Base-by-base conservation (phyloP, 2,113 vertebrate species). In the Cavia aperea region DNA sequence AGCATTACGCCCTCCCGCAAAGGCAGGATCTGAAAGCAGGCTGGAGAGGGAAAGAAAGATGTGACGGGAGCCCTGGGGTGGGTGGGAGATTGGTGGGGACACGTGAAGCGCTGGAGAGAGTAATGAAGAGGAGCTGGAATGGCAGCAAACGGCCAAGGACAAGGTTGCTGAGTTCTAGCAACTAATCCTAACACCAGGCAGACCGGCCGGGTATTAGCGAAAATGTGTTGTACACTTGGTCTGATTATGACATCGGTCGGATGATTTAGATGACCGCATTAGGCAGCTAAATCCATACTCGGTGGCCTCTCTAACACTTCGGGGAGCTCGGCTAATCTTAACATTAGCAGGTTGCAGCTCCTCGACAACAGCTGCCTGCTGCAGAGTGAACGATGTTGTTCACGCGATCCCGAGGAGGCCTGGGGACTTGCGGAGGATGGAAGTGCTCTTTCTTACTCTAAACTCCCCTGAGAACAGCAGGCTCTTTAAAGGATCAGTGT, bases 401-500 rank as follows among this genome's bases (percentile, higher is more conserved):
- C 73, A 92, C 66, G 9, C 60, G 91, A 91, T 84, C 39, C 26
- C 3, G 0, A 86, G 89, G 89, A 95, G 77, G 91, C 91, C 81
- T 24, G 54, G 83, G 83, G 94, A 92, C 75, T 54, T 94, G 54
- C 24, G 93, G 94, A 87, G 75, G 81, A 79, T 89, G 89, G 95
- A 89, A 86, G 70, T 63, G 88, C 62, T 95, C 95, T 43, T 91
- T 94, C 89, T 91, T 90, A 93, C 46, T 66, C 79, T 78, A 79
- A 90, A 95, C 73, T 39, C 93, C 92, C 91, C 87, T 2, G 91
- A 86, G 96, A 93, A 62, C 26, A 54, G 86, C 65, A 90, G 88
- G 68, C 94, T 94, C 77, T 91, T 90, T 87, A 70, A 93, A 93
- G 94, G 91, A 96, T 89, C 90, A 88, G 73, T 90, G 68, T 95